These are phyloP conservation scores for Caenorhabditis virilis DNA, from an alignment of 2,888 invertebrate genomes.

Conservation along the genomic window DNA sequence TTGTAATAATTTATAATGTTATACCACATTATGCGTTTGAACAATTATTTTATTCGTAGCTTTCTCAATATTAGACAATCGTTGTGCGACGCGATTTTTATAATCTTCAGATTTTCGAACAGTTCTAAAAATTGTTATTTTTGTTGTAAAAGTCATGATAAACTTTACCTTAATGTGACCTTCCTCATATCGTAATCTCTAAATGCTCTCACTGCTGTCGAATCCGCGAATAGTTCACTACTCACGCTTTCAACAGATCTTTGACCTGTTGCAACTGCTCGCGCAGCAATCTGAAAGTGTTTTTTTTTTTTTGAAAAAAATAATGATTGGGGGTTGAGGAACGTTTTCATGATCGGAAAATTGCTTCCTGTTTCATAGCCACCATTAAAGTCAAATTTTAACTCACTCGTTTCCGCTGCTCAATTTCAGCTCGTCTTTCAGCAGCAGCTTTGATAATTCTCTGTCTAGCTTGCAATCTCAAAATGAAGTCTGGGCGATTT, in stretches of 20 bases:
- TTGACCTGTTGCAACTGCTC: conserved; percentile 28
- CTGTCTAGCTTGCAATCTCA: conserved; percentile 27
- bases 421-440: conserved; percentile 21
- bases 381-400: too few species aligned
- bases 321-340: neutral
- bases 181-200: conserved; percentile 25
- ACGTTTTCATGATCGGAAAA: too few species aligned
- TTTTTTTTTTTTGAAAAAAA: neutral
- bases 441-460: conserved; percentile 25
- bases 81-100: conserved; percentile 2
- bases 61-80: conserved; percentile 16
- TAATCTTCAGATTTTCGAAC: conserved; percentile 11
- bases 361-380: too few species aligned
- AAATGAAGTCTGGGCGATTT: conserved; percentile 32
- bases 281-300: conserved; percentile 17
- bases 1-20: neutral
- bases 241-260: conserved; percentile 20
- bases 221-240: conserved; percentile 24
- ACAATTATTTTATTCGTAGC: conserved; percentile 27
- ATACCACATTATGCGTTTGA: conserved; percentile 29
- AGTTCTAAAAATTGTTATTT: conserved; percentile 11
- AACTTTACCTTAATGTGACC: conserved; percentile 22
- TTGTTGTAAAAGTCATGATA: neutral
- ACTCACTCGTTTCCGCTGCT: conserved; percentile 25
- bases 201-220: conserved; percentile 20